Percentiles rank a stretch among this genome's conserved stretches.
Conservation (phyloP, 2,888 invertebrate genomes). For the Apantesis nais region DNA sequence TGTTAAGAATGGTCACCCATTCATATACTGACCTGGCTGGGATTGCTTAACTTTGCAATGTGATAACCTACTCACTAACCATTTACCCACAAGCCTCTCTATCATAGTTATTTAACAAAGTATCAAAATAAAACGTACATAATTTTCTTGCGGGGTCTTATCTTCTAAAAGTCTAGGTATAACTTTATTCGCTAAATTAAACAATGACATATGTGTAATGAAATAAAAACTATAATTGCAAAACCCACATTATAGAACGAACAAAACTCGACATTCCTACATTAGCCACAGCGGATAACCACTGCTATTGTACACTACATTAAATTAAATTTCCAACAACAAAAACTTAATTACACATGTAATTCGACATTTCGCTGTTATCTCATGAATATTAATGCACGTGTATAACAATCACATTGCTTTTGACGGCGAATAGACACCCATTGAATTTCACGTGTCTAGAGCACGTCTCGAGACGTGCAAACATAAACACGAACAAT, state of each 20-base stretch:
- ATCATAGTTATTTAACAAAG: background rate
- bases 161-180: background rate
- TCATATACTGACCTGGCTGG: too few species aligned
- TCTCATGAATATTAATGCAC: background rate
- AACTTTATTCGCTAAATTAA: background rate
- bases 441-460: background rate
- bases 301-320: background rate
- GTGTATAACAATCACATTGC: background rate
- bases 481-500: conserved; percentile 4
- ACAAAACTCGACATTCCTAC: background rate
- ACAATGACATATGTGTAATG: background rate
- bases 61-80: too few species aligned
- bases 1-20: too few species aligned
- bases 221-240: background rate
- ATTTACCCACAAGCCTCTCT: too few species aligned
- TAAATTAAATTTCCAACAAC: background rate
- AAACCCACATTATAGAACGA: background rate
- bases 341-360: background rate
- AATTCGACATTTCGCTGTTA: background rate
- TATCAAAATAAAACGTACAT: background rate
- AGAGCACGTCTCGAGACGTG: background rate
- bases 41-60: too few species aligned
- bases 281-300: background rate
- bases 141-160: background rate
- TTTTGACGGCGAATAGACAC: background rate